A percentile compares a stretch with the other conserved stretches of the same genome.
Conservation (phyloP, 2,113 vertebrate species). For the Strix aluco region DNA sequence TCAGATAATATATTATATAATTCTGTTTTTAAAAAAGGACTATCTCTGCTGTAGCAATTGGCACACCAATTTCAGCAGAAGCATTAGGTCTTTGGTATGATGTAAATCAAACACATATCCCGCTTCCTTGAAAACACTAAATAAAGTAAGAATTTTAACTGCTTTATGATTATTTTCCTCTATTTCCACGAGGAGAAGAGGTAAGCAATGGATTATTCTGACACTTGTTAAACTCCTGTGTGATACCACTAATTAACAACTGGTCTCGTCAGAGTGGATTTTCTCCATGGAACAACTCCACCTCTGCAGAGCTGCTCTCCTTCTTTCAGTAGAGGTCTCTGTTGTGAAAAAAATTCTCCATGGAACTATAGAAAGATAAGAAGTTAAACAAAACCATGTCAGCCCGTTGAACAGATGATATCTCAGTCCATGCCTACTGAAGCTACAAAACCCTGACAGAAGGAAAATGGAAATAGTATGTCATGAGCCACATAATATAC, state of each 20-base stretch:
- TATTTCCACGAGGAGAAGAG: neutral
- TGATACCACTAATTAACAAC: neutral
- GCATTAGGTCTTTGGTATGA: neutral
- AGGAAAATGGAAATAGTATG: neutral
- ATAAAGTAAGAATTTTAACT: neutral
- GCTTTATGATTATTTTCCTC: neutral
- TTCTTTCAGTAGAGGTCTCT: slow-evolving; percentile 35
- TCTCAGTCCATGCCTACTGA: neutral
- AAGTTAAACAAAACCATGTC: neutral
- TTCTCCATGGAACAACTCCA: neutral
- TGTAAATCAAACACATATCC: neutral
- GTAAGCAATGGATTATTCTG: neutral
- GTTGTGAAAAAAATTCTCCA: neutral
- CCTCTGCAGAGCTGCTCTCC: neutral
- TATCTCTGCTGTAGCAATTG: neutral
- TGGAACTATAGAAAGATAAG: neutral
- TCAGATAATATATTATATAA: neutral
- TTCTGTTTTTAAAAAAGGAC: neutral
- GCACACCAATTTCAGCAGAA: neutral
- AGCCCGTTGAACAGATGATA: neutral
- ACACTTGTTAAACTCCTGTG: no score
- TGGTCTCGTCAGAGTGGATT: accelerated
- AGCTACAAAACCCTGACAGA: neutral
- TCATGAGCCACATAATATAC: neutral
- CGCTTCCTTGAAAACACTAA: neutral